Conservation (phyloP, 2,888 invertebrate genomes). For the Theretra japonica region DNA sequence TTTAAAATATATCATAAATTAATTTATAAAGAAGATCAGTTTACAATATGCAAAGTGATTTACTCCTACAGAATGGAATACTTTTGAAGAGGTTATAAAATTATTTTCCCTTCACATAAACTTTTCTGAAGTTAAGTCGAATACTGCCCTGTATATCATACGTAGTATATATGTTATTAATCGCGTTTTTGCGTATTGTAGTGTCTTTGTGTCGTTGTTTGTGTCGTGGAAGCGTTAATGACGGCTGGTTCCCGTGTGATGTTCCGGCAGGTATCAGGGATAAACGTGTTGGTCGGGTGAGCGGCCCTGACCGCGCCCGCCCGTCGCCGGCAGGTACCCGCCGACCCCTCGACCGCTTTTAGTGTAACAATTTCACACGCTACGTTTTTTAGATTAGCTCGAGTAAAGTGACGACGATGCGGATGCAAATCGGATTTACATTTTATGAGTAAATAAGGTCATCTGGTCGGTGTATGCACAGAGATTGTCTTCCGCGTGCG, state of each 20-base stretch:
- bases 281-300: constrained; percentile 60
- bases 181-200: not conserved
- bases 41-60: no score
- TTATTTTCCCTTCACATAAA: not conserved
- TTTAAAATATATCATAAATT: not conserved
- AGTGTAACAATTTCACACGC: constrained; percentile 66
- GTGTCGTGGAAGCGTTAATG: constrained; percentile 23
- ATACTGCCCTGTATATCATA: no score
- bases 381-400: constrained; percentile 49
- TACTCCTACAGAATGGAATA: not conserved
- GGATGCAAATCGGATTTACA: constrained; percentile 55
- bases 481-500: constrained; percentile 81
- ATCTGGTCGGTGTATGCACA: constrained; percentile 65
- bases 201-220: not conserved
- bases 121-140: constrained; percentile 2
- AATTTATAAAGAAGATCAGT: no score
- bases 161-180: not conserved
- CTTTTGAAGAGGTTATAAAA: not conserved
- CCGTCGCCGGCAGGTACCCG: constrained; percentile 70
- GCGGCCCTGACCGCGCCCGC: constrained; percentile 55
- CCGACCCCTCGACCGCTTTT: constrained; percentile 61
- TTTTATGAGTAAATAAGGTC: constrained; percentile 68
- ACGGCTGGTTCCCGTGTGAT: constrained; percentile 73
- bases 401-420: constrained; percentile 39
- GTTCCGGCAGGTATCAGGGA: constrained; percentile 72